Evolutionary conservation across 1,140 invertebrate genomes (phyloP).

Genomic region (Penaeus chinensis): DNA sequence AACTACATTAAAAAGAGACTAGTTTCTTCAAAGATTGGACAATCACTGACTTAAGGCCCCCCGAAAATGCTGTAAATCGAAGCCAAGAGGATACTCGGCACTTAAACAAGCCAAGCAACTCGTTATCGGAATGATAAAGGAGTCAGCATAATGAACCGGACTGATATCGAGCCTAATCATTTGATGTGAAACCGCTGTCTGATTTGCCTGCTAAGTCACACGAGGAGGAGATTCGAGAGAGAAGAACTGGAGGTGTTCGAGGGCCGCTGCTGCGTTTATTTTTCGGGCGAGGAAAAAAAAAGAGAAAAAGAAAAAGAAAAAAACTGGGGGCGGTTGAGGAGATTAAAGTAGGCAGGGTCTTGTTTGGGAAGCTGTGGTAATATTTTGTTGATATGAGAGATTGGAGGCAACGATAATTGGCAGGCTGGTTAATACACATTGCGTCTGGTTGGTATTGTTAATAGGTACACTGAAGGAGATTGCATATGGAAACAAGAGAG

Average conservation of each 20-base stretch:
- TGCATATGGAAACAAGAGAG: no score
- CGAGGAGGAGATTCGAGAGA: not conserved
- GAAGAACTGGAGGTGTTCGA: not conserved
- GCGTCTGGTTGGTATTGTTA: no score
- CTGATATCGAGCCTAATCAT: constrained; percentile 27
- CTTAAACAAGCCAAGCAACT: not conserved
- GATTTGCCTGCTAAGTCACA: constrained; percentile 29
- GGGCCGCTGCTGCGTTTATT: not conserved
- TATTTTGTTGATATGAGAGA: no score
- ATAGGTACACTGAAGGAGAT: no score
- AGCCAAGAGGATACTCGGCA: not conserved
- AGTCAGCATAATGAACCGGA: constrained; percentile 19
- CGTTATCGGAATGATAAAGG: constrained; percentile 34
- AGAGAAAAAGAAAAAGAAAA: not conserved
- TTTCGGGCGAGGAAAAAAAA: not conserved
- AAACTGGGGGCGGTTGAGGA: no score
- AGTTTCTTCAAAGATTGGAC: no score
- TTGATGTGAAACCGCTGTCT: constrained; percentile 27
- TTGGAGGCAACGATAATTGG: no score
- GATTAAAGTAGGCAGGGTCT: no score
- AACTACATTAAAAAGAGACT: no score
- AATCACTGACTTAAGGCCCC: no score
- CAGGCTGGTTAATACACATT: no score
- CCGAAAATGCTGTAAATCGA: constrained; percentile 6
- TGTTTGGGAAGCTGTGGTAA: no score